A percentile compares a stretch with the other conserved stretches of the same genome.
These are phyloP conservation scores for Chesias legatella DNA, from an alignment of 2,888 invertebrate genomes.

Conservation along the genomic window DNA sequence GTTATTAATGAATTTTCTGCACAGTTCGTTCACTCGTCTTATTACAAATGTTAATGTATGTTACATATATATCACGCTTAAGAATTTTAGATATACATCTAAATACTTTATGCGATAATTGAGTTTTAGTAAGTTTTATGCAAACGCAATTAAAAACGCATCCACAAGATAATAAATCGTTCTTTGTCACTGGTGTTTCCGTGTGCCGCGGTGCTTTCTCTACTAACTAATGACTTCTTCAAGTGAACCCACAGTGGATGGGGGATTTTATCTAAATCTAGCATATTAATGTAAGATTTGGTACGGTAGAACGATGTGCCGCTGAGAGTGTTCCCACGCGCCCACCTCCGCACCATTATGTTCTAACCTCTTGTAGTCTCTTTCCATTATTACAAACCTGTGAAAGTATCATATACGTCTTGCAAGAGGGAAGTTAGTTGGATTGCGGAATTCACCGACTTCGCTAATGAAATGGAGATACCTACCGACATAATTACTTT, in stretches of 20 bases:
- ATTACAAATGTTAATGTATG: background rate
- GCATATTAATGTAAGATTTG: slow-evolving; percentile 74
- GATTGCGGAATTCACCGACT: slow-evolving; percentile 37
- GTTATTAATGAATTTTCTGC: slow-evolving; percentile 54
- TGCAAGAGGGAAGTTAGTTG: slow-evolving; percentile 54
- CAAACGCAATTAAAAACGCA: slow-evolving; percentile 10
- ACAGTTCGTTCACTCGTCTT: slow-evolving; percentile 51
- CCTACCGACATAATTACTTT: too few relatives aligned
- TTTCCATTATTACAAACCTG: slow-evolving; percentile 74
- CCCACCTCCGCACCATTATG: slow-evolving; percentile 78
- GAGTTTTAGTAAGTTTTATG: background rate
- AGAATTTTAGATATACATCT: too few relatives aligned
- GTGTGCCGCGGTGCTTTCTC: slow-evolving; percentile 32
- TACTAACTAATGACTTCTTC: slow-evolving; percentile 46
- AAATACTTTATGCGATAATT: too few relatives aligned
- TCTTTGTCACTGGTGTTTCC: slow-evolving; percentile 2
- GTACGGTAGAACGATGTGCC: slow-evolving; percentile 64
- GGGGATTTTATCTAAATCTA: slow-evolving; percentile 63
- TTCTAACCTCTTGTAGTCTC: slow-evolving; percentile 76
- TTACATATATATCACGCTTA: too few relatives aligned
- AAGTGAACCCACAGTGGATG: slow-evolving; percentile 37
- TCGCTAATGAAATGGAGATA: slow-evolving; percentile 5
- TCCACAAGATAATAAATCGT: slow-evolving; percentile 13
- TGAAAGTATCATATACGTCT: slow-evolving; percentile 71
- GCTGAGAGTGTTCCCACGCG: slow-evolving; percentile 80